Evolutionary conservation across 2,888 invertebrate genomes (phyloP), one percentile per base, ranked within the genome.

Genomic region (Meteorus colon): DNA sequence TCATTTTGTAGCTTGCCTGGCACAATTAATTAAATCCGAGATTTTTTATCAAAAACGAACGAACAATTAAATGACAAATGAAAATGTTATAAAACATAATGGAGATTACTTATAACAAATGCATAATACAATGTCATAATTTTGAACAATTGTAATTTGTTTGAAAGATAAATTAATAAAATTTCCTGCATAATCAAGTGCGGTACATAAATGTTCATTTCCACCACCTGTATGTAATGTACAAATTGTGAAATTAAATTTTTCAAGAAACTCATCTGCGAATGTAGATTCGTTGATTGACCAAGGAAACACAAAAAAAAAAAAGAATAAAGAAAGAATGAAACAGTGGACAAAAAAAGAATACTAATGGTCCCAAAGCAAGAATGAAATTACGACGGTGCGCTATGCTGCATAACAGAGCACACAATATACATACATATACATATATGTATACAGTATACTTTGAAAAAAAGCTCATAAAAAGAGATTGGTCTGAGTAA

Each of bases 401-500:
- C n/a, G 48, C 70, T 73, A 66, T 74, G 67, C 41, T n/a, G 68
- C 60, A 72, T 74, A 66, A 37, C n/a, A 12, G 41, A 66, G 66
- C 16, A 41, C 19, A 66, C 37, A 16, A 45, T 55, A 55, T 24
- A 55, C n/a, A 5, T 6, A n/a, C 6, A 48, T n/a, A 48, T n/a
- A 48, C 5, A 48, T 48, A n/a, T 48, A 48, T n/a, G 12, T n/a
- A 37, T 41, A 41, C 27, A 2, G 16, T 29, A 45, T 41, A 45
- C 48, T 48, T 31, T 19, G 34, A 19, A 55, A 73, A 65, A 73
- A 80, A 78, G 79, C 82, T 84, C 85, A 81, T 86, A 85, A 86
- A 86, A 85, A 80, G 80, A 82, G 78, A 82, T 82, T 81, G 85
- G 82, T 80, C 80, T 81, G 78, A 78, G 83, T 78, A 80, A 84